These are phyloP conservation scores for Lithodes maja DNA, from an alignment of 2,888 invertebrate genomes.

Conservation along the genomic window DNA sequence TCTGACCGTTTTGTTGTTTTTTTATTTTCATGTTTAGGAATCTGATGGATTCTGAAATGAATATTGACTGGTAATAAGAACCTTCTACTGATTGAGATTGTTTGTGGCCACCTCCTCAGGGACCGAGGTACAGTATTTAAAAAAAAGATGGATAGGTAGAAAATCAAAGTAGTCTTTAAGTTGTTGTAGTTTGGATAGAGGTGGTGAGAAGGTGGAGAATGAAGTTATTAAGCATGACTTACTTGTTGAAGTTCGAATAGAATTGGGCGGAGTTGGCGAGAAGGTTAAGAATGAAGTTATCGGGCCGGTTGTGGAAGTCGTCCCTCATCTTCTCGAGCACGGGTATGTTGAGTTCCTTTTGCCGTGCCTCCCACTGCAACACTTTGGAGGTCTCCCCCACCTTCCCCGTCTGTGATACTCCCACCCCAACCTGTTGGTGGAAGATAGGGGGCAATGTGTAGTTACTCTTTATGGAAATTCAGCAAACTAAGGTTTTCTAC, in stretches of 20 bases:
- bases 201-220: neutral
- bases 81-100: too few relatives aligned
- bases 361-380: constrained; percentile 53
- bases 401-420: neutral
- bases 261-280: constrained; percentile 85
- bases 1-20: too few relatives aligned
- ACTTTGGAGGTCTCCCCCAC: neutral
- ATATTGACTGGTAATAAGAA: too few relatives aligned
- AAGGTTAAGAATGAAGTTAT: constrained; percentile 85
- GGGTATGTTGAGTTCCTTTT: constrained; percentile 45
- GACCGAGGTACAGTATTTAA: too few relatives aligned
- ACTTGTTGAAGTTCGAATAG: constrained; percentile 87
- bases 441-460: too few relatives aligned
- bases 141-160: too few relatives aligned
- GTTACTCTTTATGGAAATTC: too few relatives aligned
- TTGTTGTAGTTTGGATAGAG: neutral
- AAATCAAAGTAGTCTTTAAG: neutral
- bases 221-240: constrained; percentile 72
- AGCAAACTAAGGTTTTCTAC: too few relatives aligned
- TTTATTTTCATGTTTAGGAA: too few relatives aligned
- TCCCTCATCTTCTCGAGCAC: constrained; percentile 78
- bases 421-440: neutral
- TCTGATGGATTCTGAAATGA: too few relatives aligned
- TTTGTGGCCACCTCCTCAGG: too few relatives aligned
- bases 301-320: constrained; percentile 80